These are phyloP conservation scores for Antedon mediterranea DNA, from an alignment of 53 echinoderm and acorn worm species.

Conservation along the genomic window DNA sequence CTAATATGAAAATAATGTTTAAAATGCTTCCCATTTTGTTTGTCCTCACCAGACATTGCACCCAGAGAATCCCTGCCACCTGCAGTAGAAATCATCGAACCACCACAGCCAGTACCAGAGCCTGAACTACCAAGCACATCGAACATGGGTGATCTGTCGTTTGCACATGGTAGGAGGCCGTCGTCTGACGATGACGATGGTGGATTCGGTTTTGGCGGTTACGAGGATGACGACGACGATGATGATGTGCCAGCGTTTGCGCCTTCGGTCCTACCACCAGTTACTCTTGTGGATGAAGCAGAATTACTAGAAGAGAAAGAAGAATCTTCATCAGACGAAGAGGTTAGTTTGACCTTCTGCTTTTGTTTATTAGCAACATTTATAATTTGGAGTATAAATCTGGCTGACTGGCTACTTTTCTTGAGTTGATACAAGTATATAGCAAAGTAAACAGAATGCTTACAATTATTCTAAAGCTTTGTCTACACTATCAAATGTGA, in stretches of 20 bases:
- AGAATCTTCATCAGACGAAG: slow-evolving; percentile 9
- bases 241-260: slow-evolving; percentile 76
- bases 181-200: slow-evolving; percentile 65
- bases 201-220: slow-evolving; percentile 57
- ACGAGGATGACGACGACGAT: slow-evolving; percentile 61
- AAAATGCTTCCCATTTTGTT: neutral
- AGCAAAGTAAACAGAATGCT: too few relatives aligned
- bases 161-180: slow-evolving; percentile 50
- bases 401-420: too few relatives aligned
- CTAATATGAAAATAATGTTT: too few relatives aligned
- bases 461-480: too few relatives aligned
- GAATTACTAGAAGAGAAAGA: slow-evolving; percentile 67
- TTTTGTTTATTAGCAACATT: too few relatives aligned
- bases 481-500: too few relatives aligned
- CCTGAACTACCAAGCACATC: slow-evolving; percentile 11
- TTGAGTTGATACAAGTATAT: too few relatives aligned
- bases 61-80: slow-evolving; percentile 4
- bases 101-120: slow-evolving; percentile 25
- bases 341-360: too few relatives aligned
- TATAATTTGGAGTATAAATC: too few relatives aligned
- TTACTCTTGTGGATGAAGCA: slow-evolving; percentile 18
- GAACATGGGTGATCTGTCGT: slow-evolving; percentile 11
- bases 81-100: slow-evolving; percentile 41
- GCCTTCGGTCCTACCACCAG: slow-evolving; percentile 41
- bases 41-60: neutral